A percentile compares a stretch with the other conserved stretches of the same genome.
Conservation (phyloP, 64 coral and sea anemone species). For the Actinia equina region DNA sequence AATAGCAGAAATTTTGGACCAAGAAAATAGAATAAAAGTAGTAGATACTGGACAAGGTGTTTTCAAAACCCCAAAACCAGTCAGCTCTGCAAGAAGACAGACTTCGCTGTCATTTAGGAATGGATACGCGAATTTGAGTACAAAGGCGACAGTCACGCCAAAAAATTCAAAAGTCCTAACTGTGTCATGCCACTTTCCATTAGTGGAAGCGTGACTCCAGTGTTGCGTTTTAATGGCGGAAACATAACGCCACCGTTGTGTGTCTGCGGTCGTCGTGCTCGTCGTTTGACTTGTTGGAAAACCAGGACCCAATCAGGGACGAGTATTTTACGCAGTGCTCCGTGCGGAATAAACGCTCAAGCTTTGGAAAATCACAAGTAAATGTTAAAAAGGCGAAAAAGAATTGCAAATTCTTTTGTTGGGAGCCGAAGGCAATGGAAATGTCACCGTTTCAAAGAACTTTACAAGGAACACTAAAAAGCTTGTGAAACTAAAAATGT, state of each 20-base stretch:
- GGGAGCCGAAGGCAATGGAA: conserved; percentile 38
- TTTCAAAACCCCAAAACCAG: background rate
- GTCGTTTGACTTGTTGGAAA: conserved; percentile 52
- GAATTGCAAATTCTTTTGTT: conserved; percentile 77
- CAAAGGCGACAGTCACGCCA: background rate
- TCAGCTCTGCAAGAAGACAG: background rate
- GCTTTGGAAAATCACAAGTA: conserved; percentile 8
- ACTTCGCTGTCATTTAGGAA: background rate
- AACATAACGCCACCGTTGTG: conserved; percentile 82
- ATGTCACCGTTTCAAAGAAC: background rate
- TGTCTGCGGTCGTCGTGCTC: conserved; percentile 72
- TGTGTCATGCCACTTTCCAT: conserved; percentile 7
- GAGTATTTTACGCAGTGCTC: conserved; percentile 77
- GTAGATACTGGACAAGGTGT: background rate
- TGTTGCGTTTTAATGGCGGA: conserved; percentile 59
- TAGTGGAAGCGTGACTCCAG: background rate
- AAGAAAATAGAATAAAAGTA: background rate
- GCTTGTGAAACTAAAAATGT: background rate
- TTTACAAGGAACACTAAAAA: background rate
- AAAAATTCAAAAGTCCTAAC: background rate
- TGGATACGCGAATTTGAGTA: background rate
- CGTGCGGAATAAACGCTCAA: conserved; percentile 35
- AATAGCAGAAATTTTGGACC: background rate
- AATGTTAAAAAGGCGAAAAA: conserved; percentile 27
- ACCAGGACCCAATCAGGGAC: conserved; percentile 81